phyloP scores from a whole-genome alignment of 1,140 invertebrate species.

The Tetramorium simillimum region DNA sequence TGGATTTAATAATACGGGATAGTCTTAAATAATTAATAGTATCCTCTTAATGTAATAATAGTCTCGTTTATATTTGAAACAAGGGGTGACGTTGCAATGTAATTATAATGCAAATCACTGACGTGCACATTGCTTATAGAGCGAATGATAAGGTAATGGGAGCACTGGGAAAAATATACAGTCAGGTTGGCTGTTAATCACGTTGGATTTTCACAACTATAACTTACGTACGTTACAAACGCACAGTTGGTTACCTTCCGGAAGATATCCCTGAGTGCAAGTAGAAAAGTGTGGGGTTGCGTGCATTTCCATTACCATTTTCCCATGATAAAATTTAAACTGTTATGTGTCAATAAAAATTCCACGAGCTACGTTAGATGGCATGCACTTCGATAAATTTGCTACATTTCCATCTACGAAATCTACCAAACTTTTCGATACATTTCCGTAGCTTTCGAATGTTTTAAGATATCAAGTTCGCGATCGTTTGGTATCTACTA shows the following conservation, averaged over 20 bases:
- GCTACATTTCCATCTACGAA: conserved; percentile 22
- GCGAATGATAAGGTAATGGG: conserved; percentile 53
- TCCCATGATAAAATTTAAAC: conserved; percentile 49
- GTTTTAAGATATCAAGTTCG: background rate
- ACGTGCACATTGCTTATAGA: conserved; percentile 42
- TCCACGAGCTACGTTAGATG: conserved; percentile 28
- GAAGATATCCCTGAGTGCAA: conserved; percentile 1
- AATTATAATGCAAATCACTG: conserved; percentile 50
- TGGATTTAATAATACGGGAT: background rate
- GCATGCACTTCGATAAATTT: conserved; percentile 37
- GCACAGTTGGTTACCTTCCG: conserved; percentile 39
- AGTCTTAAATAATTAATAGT: background rate
- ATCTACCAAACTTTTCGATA: conserved; percentile 29
- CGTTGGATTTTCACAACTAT: conserved; percentile 41
- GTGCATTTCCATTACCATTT: conserved; percentile 32
- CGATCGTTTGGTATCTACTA: background rate
- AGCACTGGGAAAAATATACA: conserved; percentile 43
- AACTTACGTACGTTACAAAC: conserved; percentile 32
- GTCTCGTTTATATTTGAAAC: conserved; percentile 12
- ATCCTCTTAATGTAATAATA: conserved; percentile 9
- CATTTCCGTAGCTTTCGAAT: background rate
- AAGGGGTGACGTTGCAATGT: background rate
- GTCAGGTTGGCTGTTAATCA: conserved; percentile 34
- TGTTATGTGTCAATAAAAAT: conserved; percentile 58
- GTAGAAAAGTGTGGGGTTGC: conserved; percentile 36